Percentiles rank a stretch among this genome's conserved stretches.
Evolutionary conservation across 2,797 vertebrate genomes (phyloP).

Genomic region (Sebastes goodei): DNA sequence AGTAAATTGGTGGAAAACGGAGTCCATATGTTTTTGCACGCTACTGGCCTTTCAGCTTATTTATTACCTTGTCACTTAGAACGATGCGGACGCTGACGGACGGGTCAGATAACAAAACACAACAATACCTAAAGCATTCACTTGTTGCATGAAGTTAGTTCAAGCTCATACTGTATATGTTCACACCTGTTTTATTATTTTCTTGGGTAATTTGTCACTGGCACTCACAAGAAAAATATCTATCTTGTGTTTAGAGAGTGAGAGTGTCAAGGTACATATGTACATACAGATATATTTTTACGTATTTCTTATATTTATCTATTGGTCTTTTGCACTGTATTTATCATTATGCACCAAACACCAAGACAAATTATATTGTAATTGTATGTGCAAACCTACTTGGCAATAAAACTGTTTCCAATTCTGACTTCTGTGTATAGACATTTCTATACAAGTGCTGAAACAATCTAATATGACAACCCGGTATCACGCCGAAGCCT

Average conservation of each 20-base stretch:
- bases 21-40: background rate
- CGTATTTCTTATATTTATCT: background rate
- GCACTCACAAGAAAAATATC: background rate
- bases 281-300: too few species aligned
- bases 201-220: background rate
- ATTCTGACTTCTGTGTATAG: background rate
- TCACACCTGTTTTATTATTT: background rate
- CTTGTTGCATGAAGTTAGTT: slow-evolving; percentile 16
- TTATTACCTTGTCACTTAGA: background rate
- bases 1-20: slow-evolving; percentile 8
- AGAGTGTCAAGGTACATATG: background rate
- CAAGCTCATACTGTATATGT: background rate
- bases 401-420: background rate
- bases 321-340: background rate
- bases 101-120: background rate
- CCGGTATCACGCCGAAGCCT: background rate
- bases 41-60: background rate
- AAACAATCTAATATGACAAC: background rate
- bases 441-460: background rate
- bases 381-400: background rate
- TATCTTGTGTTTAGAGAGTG: background rate
- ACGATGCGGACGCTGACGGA: background rate
- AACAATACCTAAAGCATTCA: background rate
- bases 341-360: too few species aligned
- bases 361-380: too few species aligned